phyloP scores from a whole-genome alignment of 2,113 vertebrate species.

The Ptilorrhoa leucosticta region DNA sequence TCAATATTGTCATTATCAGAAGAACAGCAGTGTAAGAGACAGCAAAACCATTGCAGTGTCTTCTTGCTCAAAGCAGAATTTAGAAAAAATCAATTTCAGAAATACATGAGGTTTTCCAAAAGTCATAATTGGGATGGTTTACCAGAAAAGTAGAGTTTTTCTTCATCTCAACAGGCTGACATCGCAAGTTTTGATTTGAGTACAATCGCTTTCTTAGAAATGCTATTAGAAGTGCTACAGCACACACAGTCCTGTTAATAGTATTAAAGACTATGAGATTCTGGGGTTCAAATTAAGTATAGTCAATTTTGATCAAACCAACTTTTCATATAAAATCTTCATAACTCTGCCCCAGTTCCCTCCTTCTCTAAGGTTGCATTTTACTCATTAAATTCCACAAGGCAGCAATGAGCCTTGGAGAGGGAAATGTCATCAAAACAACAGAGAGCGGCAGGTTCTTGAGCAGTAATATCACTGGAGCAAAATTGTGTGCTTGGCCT shows the following conservation, averaged over 20 bases:
- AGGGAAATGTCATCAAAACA: neutral
- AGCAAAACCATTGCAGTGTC: neutral
- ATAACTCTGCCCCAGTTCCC: fast-evolving
- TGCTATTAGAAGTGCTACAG: neutral
- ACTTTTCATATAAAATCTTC: neutral
- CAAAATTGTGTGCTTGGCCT: neutral
- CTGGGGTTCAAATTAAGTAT: neutral
- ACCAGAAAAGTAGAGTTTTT: neutral
- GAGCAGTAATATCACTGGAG: neutral
- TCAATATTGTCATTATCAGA: neutral
- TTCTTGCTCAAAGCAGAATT: neutral
- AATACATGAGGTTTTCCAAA: neutral
- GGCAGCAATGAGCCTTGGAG: neutral
- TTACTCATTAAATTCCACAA: neutral
- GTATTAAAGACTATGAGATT: neutral
- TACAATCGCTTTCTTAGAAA: neutral
- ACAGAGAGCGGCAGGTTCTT: neutral
- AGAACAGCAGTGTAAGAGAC: neutral
- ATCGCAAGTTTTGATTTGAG: neutral
- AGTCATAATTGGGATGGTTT: neutral
- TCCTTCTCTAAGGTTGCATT: neutral
- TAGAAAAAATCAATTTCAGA: neutral
- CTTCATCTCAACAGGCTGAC: neutral
- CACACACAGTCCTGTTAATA: neutral
- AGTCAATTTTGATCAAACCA: neutral